phyloP scores from a whole-genome alignment of 2,888 invertebrate species.

The Eupithecia tripunctaria region DNA sequence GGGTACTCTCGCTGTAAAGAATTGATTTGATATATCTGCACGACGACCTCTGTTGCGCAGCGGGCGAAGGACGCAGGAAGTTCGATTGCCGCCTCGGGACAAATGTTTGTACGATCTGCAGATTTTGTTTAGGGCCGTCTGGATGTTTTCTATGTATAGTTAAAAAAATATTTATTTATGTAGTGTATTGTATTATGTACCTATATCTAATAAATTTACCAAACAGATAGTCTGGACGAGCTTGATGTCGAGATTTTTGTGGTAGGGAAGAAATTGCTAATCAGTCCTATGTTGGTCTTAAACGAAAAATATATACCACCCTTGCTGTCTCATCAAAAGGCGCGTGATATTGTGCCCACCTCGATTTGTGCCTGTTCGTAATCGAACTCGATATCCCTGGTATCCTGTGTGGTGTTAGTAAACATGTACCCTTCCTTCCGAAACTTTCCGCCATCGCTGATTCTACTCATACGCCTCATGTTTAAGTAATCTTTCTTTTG shows the following conservation, averaged over 20 bases:
- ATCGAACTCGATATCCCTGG: slow-evolving; percentile 27
- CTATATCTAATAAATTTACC: too few species aligned
- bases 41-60: too few species aligned
- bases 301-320: not conserved
- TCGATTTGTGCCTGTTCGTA: slow-evolving; percentile 8
- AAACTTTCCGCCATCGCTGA: not conserved
- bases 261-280: not conserved
- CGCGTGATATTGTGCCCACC: not conserved
- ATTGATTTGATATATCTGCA: not conserved
- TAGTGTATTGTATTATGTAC: too few species aligned
- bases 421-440: not conserved
- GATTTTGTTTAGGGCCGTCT: too few species aligned
- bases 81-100: too few species aligned
- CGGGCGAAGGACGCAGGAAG: too few species aligned
- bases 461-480: not conserved
- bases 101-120: too few species aligned
- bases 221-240: not conserved
- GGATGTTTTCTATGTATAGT: too few species aligned
- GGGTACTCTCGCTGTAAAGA: slow-evolving; percentile 56
- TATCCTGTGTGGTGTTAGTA: not conserved
- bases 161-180: too few species aligned
- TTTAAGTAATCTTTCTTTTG: not conserved
- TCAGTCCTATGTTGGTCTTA: not conserved
- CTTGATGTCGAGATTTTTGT: not conserved
- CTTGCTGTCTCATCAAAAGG: not conserved